Base-by-base conservation (phyloP, 2,888 invertebrate genomes). In the Amphipyra berbera region DNA sequence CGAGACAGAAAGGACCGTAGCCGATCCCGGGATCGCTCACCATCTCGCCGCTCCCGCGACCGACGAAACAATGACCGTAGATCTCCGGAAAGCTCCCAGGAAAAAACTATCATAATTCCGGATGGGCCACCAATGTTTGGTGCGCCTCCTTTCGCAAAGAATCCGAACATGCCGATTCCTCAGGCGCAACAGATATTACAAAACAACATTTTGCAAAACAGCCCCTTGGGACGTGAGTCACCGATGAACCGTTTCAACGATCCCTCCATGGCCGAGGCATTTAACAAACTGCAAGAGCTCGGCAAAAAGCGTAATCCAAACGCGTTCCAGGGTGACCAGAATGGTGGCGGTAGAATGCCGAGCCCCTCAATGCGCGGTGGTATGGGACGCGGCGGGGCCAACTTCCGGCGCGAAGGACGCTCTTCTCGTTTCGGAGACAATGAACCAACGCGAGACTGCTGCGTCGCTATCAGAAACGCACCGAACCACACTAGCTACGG, bases 401-500 rank as follows among this genome's bases (percentile, higher is more conserved):
- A 40, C 38, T 88, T 84, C 75, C 85, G 90, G 1, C 88, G 92
- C 14, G 91, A 90, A 0, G 83, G 83, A 1, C 85, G 92, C 2
- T 58, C 74, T 5, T 81, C 87, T 37, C 87, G 93, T 12, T 94
- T 93, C 65, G 93, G 91, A 0, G 86, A 84, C 9, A 82, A 81
- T 6, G 79, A 74, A 2, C 87, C 80, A 35, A 75, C 68, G 57
- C 82, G 79, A 45, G 90, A 91, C 58, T 90, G 92, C 74, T 97
- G 97, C 84, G 96, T 98, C 2, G 97, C 97, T 79, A 94, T 98
- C 6, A 95, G 96, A 30, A 97, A 97, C 76, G 95, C 98, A 85
- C 97, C 98, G 5, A 95, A 96, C 14, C 96, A 95, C 79, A 97
- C 97, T 1, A 96, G 96, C 46, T 98, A 98, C 86, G 96, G 97